phyloP scores from a whole-genome alignment of 2,113 vertebrate genomes.

The Hemibagrus wyckioides region DNA sequence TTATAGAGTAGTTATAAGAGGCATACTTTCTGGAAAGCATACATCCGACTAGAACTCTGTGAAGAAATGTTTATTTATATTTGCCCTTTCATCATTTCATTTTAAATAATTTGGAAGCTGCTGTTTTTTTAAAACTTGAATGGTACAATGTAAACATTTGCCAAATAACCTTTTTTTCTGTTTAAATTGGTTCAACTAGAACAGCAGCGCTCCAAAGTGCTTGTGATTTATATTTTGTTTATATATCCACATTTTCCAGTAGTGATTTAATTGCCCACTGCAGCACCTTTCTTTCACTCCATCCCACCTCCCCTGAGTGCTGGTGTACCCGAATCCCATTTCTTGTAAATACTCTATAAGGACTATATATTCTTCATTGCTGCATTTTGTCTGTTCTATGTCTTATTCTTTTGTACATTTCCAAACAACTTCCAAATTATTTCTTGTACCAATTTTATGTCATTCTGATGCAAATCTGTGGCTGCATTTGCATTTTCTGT shows the following conservation, averaged over 20 bases:
- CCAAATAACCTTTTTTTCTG: neutral
- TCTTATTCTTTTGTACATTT: neutral
- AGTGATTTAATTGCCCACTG: neutral
- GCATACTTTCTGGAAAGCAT: neutral
- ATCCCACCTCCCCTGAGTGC: neutral
- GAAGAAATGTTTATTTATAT: constrained; percentile 2
- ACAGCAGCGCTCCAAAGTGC: neutral
- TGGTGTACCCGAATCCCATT: neutral
- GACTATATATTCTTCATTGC: neutral
- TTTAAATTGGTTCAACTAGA: neutral
- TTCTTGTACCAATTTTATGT: neutral
- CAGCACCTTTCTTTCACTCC: neutral
- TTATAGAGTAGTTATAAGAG: neutral
- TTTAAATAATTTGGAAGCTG: neutral
- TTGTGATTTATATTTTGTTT: neutral
- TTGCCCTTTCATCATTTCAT: neutral
- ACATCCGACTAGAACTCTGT: neutral
- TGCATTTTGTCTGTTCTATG: neutral
- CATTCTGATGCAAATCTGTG: neutral
- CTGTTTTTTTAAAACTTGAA: neutral
- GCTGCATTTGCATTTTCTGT: neutral
- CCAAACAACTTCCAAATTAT: neutral
- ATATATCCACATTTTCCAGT: neutral
- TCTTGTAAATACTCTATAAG: constrained; percentile 5
- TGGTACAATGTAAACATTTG: neutral